A percentile compares a stretch with the other conserved stretches of the same genome.
Evolutionary conservation across 2,888 invertebrate genomes (phyloP).

Genomic region (Spialia ferax): DNA sequence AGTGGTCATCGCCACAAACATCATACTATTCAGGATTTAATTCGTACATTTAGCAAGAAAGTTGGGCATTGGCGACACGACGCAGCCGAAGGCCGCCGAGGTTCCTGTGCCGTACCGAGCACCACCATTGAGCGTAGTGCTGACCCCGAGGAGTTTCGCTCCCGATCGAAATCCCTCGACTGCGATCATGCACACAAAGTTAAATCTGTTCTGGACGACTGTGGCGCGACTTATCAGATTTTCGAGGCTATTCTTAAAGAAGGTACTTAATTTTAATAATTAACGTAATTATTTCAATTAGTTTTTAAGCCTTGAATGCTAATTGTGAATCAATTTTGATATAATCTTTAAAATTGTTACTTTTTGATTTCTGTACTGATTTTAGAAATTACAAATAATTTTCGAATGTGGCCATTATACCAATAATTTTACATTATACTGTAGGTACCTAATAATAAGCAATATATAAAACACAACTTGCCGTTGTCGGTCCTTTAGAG

Average conservation of each 20-base stretch:
- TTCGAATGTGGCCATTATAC: too few species aligned
- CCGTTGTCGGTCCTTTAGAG: constrained; percentile 8
- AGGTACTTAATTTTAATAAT: constrained; percentile 69
- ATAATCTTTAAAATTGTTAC: too few species aligned
- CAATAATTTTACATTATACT: too few species aligned
- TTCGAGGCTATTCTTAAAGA: constrained; percentile 91
- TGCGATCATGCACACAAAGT: constrained; percentile 78
- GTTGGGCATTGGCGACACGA: constrained; percentile 91
- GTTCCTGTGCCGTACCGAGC: constrained; percentile 75
- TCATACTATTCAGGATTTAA: constrained; percentile 92
- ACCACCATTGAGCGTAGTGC: constrained; percentile 80
- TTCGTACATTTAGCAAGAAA: constrained; percentile 91
- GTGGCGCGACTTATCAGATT: constrained; percentile 93
- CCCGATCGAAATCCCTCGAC: constrained; percentile 93
- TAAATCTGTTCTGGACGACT: constrained; percentile 89
- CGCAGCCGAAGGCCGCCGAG: constrained; percentile 75
- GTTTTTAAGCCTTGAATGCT: too few species aligned
- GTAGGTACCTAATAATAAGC: too few species aligned
- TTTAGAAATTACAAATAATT: too few species aligned
- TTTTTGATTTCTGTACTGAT: too few species aligned
- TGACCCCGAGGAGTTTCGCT: constrained; percentile 89
- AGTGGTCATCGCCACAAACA: constrained; percentile 82
- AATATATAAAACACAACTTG: constrained; percentile 6
- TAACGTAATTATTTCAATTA: background rate
- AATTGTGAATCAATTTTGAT: too few species aligned